A percentile compares a stretch with the other conserved stretches of the same genome.
Conservation (phyloP, 1,140 invertebrate species). For the Danaus melanippus region DNA sequence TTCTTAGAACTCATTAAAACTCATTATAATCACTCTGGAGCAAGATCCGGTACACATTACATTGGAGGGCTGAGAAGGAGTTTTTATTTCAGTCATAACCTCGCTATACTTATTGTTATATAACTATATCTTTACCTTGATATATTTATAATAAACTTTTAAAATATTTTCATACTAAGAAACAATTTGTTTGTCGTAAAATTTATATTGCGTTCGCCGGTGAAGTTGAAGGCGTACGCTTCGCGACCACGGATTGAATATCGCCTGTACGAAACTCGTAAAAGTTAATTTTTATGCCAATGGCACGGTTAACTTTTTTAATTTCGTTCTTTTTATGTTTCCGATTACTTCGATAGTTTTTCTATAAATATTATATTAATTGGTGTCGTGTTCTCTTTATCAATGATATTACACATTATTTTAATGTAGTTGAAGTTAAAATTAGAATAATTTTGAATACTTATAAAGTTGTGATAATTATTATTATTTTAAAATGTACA, state of each 20-base stretch:
- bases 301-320: constrained; percentile 45
- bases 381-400: not conserved
- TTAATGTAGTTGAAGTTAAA: too few relatives aligned
- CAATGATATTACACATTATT: constrained; percentile 1
- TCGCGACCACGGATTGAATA: constrained; percentile 20
- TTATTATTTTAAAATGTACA: too few relatives aligned
- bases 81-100: too few relatives aligned
- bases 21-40: too few relatives aligned
- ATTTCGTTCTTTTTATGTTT: constrained; percentile 40
- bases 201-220: too few relatives aligned
- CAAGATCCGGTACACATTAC: too few relatives aligned
- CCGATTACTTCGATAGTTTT: constrained; percentile 2
- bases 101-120: too few relatives aligned
- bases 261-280: constrained; percentile 38
- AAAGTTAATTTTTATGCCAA: constrained; percentile 52
- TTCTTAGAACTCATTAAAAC: too few relatives aligned
- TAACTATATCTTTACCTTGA: too few relatives aligned
- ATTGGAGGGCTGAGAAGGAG: too few relatives aligned
- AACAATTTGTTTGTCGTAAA: constrained; percentile 12
- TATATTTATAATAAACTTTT: not conserved
- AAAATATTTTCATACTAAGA: not conserved
- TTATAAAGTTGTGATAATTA: too few relatives aligned
- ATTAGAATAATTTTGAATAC: too few relatives aligned
- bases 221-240: not conserved
- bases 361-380: constrained; percentile 4